Base-by-base conservation (phyloP, 2,888 invertebrate species). In the Archaeoteleia sp. region DNA sequence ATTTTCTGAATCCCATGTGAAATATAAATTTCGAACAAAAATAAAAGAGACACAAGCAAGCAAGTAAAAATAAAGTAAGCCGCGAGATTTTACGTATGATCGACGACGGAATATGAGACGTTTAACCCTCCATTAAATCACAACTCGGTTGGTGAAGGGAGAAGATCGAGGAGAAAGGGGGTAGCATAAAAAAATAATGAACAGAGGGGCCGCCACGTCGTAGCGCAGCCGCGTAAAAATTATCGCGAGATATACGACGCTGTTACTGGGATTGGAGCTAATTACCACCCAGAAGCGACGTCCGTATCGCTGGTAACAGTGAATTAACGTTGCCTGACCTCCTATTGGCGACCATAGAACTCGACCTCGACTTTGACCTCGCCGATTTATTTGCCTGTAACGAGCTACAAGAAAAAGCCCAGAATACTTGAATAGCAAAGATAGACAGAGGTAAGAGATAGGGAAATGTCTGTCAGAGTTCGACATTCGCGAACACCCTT, bases 221-320 rank as follows among this genome's bases (percentile, higher is more conserved):
- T 54, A 67, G 60, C 63, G 55, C 49, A 61, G 55, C 62, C 60
- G 39, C 63, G 74, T 77, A 79, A 81, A 82, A 81, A 81, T 78
- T 69, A 71, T 70, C 55, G 71, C 63, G 74, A 81, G 80, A 82
- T 82, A 82, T 82, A 82, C 78, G 82, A 80, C 79, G 80, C 76
- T 66, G 77, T 82, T 80, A 81, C 76, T n/a, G 60, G 75, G 81
- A 81, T 81, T 80, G 80, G 79, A 81, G 78, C 80, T 82, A 82
- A 82, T 82, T 82, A 79, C 82, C 82, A 81, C 82, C 82, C 82
- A 81, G 82, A 77, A 82, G 81, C 80, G 68, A 77, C 74, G 75
- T 76, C 71, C 71, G 69, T 73, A 78, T 76, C 70, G 67, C 62
- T 29, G 48, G 71, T 70, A 72, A 78, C 75, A 70, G 75, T 73